phyloP scores from a whole-genome alignment of 2,888 invertebrate species.

The Phaedon cochleariae region DNA sequence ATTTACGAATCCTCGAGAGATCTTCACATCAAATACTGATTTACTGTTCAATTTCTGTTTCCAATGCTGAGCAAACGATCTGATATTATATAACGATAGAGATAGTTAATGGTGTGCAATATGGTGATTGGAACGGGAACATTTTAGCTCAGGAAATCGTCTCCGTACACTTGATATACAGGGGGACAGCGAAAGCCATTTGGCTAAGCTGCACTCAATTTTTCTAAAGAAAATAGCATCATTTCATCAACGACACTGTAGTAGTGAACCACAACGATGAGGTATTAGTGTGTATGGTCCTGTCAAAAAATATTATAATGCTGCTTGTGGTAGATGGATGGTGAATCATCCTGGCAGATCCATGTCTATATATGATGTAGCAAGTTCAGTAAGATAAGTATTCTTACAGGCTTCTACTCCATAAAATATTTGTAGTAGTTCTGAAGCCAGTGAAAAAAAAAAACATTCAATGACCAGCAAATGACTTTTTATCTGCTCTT shows the following conservation, averaged over 20 bases:
- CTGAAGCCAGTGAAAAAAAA: constrained; percentile 36
- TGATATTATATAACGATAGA: no score
- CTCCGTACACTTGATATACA: no score
- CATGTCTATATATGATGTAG: constrained; percentile 57
- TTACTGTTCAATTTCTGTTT: no score
- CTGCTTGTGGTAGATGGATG: constrained; percentile 53
- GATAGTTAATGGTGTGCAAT: no score
- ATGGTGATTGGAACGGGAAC: no score
- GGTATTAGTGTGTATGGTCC: constrained; percentile 57
- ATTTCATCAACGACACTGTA: constrained; percentile 56
- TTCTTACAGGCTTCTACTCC: constrained; percentile 34
- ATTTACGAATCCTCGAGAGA: no score
- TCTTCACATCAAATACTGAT: no score
- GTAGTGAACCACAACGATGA: constrained; percentile 59
- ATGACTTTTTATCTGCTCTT: constrained; percentile 13
- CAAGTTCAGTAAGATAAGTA: constrained; percentile 38
- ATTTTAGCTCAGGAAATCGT: no score
- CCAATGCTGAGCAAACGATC: no score
- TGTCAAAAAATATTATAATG: constrained; percentile 54
- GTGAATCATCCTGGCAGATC: constrained; percentile 56
- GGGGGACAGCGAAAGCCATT: no score
- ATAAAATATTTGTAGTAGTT: constrained; percentile 35
- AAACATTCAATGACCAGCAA: constrained; percentile 33
- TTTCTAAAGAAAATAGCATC: constrained; percentile 54
- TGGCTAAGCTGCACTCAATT: constrained; percentile 40